These are phyloP conservation scores for Grallaria varia DNA, from an alignment of 2,113 vertebrate species.

Conservation along the genomic window DNA sequence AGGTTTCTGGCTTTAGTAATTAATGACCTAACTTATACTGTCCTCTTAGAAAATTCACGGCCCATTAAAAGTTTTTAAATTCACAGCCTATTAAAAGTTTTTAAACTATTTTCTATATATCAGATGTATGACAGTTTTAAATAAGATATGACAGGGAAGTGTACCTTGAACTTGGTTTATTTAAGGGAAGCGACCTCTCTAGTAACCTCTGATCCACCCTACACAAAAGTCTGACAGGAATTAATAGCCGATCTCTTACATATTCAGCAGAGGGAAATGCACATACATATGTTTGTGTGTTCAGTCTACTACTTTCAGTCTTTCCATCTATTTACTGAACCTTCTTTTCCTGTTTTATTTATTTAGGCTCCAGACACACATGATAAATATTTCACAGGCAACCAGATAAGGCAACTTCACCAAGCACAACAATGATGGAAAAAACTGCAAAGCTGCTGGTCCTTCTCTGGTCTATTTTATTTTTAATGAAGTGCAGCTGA, in stretches of 20 bases:
- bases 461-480: not conserved
- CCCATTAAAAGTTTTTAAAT: not conserved
- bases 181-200: not conserved
- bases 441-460: conserved; percentile 23
- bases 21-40: not conserved
- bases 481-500: conserved; percentile 59
- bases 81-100: not conserved
- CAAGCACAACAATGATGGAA: not conserved
- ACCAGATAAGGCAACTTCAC: conserved; percentile 20
- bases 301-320: not conserved
- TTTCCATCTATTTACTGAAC: not conserved
- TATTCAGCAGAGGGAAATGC: not conserved
- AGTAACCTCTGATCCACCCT: not conserved
- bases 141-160: not conserved
- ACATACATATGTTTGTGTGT: not conserved
- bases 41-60: not conserved
- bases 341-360: conserved; percentile 48
- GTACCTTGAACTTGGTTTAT: not conserved
- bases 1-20: not conserved
- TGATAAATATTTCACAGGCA: conserved; percentile 19
- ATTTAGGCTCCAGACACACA: conserved; percentile 20
- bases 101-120: not conserved
- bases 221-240: not conserved
- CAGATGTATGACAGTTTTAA: not conserved
- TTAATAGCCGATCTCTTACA: not conserved